phyloP scores from a whole-genome alignment of 2,113 vertebrate genomes.

The Melanocharis versteri region DNA sequence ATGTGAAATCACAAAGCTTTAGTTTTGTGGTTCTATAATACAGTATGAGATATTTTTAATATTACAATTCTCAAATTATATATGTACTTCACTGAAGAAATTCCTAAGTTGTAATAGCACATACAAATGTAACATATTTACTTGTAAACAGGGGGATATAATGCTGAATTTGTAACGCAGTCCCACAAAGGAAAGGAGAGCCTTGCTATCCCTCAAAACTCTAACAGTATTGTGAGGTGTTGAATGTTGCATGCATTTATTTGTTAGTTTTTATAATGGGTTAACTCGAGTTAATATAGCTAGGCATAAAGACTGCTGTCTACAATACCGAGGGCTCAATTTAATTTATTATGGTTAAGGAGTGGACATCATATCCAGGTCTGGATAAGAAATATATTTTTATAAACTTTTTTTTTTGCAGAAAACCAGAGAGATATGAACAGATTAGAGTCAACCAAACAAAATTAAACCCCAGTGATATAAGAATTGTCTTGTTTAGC shows the following conservation, averaged over 20 bases:
- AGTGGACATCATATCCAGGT: background rate
- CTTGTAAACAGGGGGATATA: background rate
- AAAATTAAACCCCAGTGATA: background rate
- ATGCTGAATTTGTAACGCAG: background rate
- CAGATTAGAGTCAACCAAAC: background rate
- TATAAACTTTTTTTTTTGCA: background rate
- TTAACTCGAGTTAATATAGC: background rate
- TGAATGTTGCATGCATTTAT: background rate
- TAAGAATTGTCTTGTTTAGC: background rate
- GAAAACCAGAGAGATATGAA: background rate
- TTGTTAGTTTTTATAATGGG: background rate
- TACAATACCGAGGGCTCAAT: background rate
- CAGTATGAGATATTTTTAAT: background rate
- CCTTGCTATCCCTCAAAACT: background rate
- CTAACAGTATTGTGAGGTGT: background rate
- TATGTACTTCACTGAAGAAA: background rate
- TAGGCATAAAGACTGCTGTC: background rate
- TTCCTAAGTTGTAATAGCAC: background rate
- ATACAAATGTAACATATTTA: background rate
- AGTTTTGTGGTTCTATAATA: background rate
- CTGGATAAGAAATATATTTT: background rate
- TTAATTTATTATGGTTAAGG: background rate
- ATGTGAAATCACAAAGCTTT: background rate
- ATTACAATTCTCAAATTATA: background rate
- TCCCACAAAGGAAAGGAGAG: background rate